Evolutionary conservation across 1,140 invertebrate species (phyloP).

Genomic region (Drosophila varians): DNA sequence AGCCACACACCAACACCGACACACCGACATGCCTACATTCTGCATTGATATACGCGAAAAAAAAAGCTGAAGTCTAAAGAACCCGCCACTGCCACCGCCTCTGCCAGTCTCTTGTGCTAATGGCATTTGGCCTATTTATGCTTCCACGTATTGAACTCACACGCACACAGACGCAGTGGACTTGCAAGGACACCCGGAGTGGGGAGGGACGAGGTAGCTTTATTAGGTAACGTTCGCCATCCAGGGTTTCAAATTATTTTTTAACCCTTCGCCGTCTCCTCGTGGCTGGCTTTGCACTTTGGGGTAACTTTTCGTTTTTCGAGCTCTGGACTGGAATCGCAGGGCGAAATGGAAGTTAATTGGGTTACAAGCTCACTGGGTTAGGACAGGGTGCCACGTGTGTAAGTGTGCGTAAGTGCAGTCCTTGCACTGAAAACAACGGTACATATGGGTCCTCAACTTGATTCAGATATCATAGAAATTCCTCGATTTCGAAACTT

Average conservation of each 20-base stretch:
- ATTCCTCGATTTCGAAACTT: too few species aligned
- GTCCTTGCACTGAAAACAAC: neutral
- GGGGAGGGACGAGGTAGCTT: neutral
- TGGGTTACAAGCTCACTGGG: slow-evolving; percentile 31
- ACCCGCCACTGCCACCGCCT: slow-evolving; percentile 63
- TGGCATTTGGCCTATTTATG: slow-evolving; percentile 83
- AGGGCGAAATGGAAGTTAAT: slow-evolving; percentile 69
- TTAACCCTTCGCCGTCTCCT: slow-evolving; percentile 24
- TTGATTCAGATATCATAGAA: too few species aligned
- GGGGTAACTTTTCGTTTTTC: slow-evolving; percentile 61
- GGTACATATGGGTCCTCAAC: neutral
- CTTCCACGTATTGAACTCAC: slow-evolving; percentile 66
- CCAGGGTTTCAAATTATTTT: slow-evolving; percentile 63
- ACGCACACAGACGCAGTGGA: slow-evolving; percentile 14
- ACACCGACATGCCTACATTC: slow-evolving; percentile 8
- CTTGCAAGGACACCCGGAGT: neutral
- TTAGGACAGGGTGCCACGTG: neutral
- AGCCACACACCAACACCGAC: neutral
- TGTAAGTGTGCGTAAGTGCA: neutral
- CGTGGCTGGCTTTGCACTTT: slow-evolving; percentile 13
- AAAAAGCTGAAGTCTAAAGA: slow-evolving; percentile 34
- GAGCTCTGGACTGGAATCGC: slow-evolving; percentile 13
- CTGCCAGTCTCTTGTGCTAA: slow-evolving; percentile 61
- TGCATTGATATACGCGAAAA: slow-evolving; percentile 13
- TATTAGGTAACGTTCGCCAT: slow-evolving; percentile 67